phyloP scores from a whole-genome alignment of 2,113 vertebrate genomes.

The Anthoscopus minutus region DNA sequence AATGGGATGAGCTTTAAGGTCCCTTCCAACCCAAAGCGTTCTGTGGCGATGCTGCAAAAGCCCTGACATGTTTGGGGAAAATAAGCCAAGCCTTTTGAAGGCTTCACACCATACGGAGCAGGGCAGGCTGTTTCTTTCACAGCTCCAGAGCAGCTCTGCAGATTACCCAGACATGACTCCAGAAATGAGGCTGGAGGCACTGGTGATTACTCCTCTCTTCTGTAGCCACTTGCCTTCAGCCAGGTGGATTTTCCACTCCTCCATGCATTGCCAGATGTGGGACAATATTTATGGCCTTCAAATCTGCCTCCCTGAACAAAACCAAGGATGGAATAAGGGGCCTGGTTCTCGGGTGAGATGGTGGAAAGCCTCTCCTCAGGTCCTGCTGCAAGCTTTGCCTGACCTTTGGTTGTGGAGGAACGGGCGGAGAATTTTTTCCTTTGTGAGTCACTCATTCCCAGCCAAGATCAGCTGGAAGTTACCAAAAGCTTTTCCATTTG shows the following conservation, averaged over 20 bases:
- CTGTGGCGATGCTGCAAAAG: neutral
- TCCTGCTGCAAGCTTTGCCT: neutral
- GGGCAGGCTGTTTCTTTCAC: neutral
- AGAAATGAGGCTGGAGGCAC: neutral
- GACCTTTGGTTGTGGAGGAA: slow-evolving; percentile 3
- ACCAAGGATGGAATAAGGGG: neutral
- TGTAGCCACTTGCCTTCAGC: neutral
- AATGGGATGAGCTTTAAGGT: neutral
- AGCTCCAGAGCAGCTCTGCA: neutral
- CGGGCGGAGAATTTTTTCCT: slow-evolving; percentile 16
- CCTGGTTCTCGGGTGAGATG: neutral
- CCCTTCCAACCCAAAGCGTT: neutral
- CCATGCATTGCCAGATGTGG: neutral
- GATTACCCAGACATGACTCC: neutral
- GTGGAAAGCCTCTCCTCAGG: neutral
- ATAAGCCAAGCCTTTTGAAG: neutral
- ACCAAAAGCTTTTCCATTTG: slow-evolving; percentile 25
- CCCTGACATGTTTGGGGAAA: neutral
- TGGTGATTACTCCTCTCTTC: neutral
- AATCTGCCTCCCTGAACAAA: neutral
- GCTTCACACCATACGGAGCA: neutral
- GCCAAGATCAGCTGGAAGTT: slow-evolving; percentile 37
- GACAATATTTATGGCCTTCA: neutral
- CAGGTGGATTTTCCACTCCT: neutral
- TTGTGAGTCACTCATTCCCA: neutral